Evolutionary conservation across 2,113 vertebrate species (phyloP).

Genomic region (Camarhynchus parvulus): DNA sequence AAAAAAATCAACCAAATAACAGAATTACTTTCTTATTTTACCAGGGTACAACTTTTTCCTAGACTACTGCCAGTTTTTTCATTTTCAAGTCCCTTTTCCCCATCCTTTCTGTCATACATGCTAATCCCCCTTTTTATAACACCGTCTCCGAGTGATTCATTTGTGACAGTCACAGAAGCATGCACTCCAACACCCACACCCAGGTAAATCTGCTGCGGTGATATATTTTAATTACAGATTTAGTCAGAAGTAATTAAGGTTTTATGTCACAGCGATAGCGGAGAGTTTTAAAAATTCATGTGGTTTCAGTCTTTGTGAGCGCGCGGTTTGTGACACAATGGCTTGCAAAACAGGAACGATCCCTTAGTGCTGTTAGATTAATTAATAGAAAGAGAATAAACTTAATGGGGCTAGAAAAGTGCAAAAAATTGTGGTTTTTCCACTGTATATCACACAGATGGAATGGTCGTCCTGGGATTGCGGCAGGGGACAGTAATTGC

Average conservation of each 20-base stretch:
- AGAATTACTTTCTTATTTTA: background rate
- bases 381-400: conserved; percentile 84
- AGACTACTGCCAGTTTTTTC: background rate
- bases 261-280: conserved; percentile 81
- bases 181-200: conserved; percentile 75
- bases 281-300: conserved; percentile 77
- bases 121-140: conserved; percentile 71
- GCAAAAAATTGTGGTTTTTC: conserved; percentile 76
- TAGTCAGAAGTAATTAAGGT: conserved; percentile 93
- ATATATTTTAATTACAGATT: conserved; percentile 97
- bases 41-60: conserved; percentile 1
- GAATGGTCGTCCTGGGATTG: conserved; percentile 94
- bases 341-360: conserved; percentile 75
- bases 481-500: conserved; percentile 92
- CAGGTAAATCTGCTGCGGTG: conserved; percentile 85
- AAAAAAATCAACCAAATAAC: background rate
- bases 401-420: conserved; percentile 81
- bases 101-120: conserved; percentile 31
- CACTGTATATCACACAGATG: conserved; percentile 88
- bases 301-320: conserved; percentile 66
- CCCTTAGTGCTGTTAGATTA: conserved; percentile 78
- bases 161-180: conserved; percentile 80
- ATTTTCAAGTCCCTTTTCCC: conserved; percentile 26
- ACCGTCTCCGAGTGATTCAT: conserved; percentile 82
- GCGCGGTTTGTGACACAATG: conserved; percentile 66